These are phyloP conservation scores for Scaptomyza reducta DNA, from an alignment of 2,888 invertebrate genomes.

Conservation along the genomic window DNA sequence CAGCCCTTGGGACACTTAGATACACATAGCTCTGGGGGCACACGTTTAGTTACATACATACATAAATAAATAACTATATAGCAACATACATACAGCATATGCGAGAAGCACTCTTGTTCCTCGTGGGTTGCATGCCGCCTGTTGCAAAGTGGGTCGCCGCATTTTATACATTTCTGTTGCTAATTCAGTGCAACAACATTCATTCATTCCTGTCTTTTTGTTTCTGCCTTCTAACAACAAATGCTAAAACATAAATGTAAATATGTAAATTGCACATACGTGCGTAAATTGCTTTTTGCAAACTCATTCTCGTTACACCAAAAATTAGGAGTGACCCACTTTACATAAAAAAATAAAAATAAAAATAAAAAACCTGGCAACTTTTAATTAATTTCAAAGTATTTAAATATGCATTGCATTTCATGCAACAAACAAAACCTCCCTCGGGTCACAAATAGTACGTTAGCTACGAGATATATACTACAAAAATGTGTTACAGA, in stretches of 20 bases:
- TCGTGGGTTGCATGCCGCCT: slow-evolving; percentile 32
- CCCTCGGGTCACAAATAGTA: neutral
- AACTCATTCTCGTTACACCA: neutral
- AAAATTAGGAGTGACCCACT: neutral
- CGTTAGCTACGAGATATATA: too few relatives aligned
- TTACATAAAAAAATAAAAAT: too few relatives aligned
- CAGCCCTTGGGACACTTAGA: slow-evolving; percentile 14
- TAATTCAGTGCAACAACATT: slow-evolving; percentile 8
- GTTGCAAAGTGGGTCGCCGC: slow-evolving; percentile 27
- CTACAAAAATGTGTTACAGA: too few relatives aligned
- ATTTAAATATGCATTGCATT: slow-evolving; percentile 1
- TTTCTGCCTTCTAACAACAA: neutral
- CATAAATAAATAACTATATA: too few relatives aligned
- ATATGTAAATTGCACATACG: neutral
- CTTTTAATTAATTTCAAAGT: neutral
- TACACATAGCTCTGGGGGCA: slow-evolving; percentile 30
- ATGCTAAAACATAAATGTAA: neutral
- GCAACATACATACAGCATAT: neutral
- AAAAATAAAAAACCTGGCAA: neutral
- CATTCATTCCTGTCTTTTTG: neutral
- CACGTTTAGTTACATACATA: slow-evolving; percentile 16
- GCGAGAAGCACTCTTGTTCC: slow-evolving; percentile 1
- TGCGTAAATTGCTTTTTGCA: neutral
- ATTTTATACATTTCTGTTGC: neutral
- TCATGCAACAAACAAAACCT: neutral